Percentiles rank a stretch among this genome's conserved stretches.
These are phyloP conservation scores for Platalea minor DNA, from an alignment of 2,797 vertebrate species.

Conservation along the genomic window DNA sequence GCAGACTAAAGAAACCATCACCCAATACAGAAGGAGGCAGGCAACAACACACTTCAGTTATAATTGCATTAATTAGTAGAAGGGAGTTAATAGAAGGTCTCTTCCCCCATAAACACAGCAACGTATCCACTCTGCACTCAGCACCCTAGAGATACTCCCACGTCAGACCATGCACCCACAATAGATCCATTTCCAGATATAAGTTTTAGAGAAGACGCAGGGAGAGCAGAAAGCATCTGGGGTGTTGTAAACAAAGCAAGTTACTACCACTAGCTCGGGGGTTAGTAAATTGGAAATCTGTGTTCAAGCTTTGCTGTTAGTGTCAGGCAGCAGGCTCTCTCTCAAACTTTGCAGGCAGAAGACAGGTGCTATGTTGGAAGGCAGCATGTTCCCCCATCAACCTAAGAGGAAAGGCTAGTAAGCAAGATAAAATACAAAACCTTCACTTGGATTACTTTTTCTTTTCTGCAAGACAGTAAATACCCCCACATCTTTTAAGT, in stretches of 20 bases:
- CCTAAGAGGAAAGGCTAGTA: background rate
- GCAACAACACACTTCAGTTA: background rate
- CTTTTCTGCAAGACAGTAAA: background rate
- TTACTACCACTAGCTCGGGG: background rate
- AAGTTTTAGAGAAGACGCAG: background rate
- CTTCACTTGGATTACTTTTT: background rate
- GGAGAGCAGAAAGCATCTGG: background rate
- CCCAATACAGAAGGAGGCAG: background rate
- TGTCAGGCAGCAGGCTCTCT: slow-evolving; percentile 36
- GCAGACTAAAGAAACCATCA: background rate
- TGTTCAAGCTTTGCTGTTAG: slow-evolving; percentile 37
- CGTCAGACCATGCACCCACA: slow-evolving; percentile 4
- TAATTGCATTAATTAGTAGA: background rate
- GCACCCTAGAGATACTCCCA: background rate
- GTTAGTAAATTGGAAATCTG: slow-evolving; percentile 44
- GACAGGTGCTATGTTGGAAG: slow-evolving; percentile 73
- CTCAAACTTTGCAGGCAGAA: slow-evolving; percentile 36
- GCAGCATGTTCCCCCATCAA: slow-evolving; percentile 44
- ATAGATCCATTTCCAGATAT: background rate
- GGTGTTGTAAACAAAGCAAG: background rate
- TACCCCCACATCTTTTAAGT: background rate
- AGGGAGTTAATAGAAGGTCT: background rate
- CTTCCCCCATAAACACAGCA: background rate
- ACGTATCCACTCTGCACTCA: background rate
- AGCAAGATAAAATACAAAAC: background rate